Conservation (phyloP, 2,113 vertebrate genomes). For the Corydoras maculifer region DNA sequence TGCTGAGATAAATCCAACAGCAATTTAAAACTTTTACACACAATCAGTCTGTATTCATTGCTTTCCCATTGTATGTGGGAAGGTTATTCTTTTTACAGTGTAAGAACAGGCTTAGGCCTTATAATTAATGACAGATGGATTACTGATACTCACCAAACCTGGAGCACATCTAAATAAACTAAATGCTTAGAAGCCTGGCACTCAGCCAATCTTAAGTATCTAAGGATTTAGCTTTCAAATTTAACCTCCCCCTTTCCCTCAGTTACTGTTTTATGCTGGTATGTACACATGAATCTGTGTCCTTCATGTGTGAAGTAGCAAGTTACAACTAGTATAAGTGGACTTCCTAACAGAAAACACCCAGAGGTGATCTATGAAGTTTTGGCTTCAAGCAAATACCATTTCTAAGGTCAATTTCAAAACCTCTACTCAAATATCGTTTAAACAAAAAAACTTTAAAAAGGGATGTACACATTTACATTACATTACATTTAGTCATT, state of each 20-base stretch:
- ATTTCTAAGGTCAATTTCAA: not conserved
- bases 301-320: constrained; percentile 21
- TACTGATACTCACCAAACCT: constrained; percentile 5
- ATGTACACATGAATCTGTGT: constrained; percentile 5
- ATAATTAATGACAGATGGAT: not conserved
- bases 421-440: too few species aligned
- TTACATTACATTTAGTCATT: too few species aligned
- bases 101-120: not conserved
- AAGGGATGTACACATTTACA: too few species aligned
- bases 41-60: not conserved
- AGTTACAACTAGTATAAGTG: constrained; percentile 14
- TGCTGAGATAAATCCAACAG: too few species aligned
- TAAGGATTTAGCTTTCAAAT: constrained; percentile 5
- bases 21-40: not conserved
- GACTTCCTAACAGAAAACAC: not conserved
- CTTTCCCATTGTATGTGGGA: not conserved
- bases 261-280: constrained; percentile 21
- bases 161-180: not conserved
- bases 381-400: not conserved
- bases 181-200: not conserved
- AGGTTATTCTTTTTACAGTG: not conserved
- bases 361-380: too few species aligned
- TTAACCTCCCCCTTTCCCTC: not conserved
- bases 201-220: not conserved
- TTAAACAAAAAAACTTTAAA: too few species aligned